These are phyloP conservation scores for Drosophila lacicola DNA, from an alignment of 2,888 invertebrate species.

Conservation along the genomic window DNA sequence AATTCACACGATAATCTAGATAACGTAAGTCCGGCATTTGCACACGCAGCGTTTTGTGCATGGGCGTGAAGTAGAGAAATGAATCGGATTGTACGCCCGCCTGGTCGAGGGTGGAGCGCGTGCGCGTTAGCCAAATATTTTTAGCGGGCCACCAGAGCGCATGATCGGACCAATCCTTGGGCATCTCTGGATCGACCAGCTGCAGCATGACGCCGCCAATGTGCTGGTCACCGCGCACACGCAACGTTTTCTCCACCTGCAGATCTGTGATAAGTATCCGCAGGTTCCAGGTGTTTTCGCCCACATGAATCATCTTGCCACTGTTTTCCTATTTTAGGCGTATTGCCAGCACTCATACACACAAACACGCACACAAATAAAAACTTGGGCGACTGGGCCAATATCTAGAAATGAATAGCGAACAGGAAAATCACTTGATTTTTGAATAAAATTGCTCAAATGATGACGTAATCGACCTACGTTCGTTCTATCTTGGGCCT, in stretches of 20 bases:
- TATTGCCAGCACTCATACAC: constrained; percentile 42
- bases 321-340: constrained; percentile 56
- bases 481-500: constrained; percentile 38
- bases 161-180: constrained; percentile 99
- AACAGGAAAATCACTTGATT: constrained; percentile 64
- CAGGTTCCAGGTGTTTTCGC: constrained; percentile 98
- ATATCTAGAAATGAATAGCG: constrained; percentile 52
- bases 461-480: constrained; percentile 78
- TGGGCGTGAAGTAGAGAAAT: constrained; percentile 96
- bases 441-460: constrained; percentile 44
- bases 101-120: constrained; percentile 98
- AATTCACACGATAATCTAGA: constrained; percentile 93
- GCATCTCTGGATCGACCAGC: constrained; percentile 98
- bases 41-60: constrained; percentile 97
- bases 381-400: constrained; percentile 29
- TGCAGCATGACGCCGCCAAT: constrained; percentile 99
- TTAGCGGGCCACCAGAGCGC: constrained; percentile 99
- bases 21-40: constrained; percentile 96
- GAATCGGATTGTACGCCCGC: constrained; percentile 98
- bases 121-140: constrained; percentile 97
- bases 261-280: constrained; percentile 96
- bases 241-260: constrained; percentile 94
- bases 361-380: constrained; percentile 13
- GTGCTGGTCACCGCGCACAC: constrained; percentile 98
- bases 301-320: constrained; percentile 87